phyloP scores from a whole-genome alignment of 2,888 invertebrate genomes.

The Agrotis puta region DNA sequence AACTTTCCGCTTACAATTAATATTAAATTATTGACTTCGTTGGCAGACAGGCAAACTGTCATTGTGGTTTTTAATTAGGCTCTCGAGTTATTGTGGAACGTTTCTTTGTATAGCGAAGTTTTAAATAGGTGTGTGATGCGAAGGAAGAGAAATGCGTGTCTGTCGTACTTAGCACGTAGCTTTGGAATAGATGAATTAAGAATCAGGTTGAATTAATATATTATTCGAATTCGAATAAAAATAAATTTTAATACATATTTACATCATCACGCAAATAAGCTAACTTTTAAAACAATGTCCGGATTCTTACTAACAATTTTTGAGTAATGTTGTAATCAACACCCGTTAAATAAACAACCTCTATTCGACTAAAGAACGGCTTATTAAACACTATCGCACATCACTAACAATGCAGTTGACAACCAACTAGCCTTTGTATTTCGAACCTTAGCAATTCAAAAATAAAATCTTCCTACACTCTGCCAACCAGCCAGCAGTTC shows the following conservation, averaged over 20 bases:
- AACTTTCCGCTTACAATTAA: conserved; percentile 69
- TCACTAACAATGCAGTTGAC: conserved; percentile 31
- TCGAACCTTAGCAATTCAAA: conserved; percentile 59
- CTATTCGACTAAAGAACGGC: conserved; percentile 48
- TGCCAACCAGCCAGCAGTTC: conserved; percentile 76
- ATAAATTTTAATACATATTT: neutral
- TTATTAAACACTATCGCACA: conserved; percentile 50
- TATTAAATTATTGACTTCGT: conserved; percentile 67
- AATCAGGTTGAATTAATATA: neutral
- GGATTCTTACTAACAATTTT: conserved; percentile 30
- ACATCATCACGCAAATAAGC: neutral
- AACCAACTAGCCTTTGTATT: conserved; percentile 40
- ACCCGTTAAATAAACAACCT: conserved; percentile 43
- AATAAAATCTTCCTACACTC: conserved; percentile 63
- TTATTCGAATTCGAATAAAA: conserved; percentile 8
- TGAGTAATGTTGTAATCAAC: conserved; percentile 40
- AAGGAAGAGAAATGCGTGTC: conserved; percentile 51
- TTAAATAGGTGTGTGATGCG: conserved; percentile 42
- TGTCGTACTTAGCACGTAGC: conserved; percentile 42
- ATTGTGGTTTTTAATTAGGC: conserved; percentile 60
- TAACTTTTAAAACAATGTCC: conserved; percentile 6
- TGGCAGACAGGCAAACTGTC: conserved; percentile 60
- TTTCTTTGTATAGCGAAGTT: conserved; percentile 50
- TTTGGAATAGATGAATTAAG: conserved; percentile 10
- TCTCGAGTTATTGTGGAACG: conserved; percentile 24